Percentiles rank a stretch among this genome's conserved stretches.
These are phyloP conservation scores for Amblyteles armatorius DNA, from an alignment of 2,888 invertebrate genomes.

Conservation along the genomic window DNA sequence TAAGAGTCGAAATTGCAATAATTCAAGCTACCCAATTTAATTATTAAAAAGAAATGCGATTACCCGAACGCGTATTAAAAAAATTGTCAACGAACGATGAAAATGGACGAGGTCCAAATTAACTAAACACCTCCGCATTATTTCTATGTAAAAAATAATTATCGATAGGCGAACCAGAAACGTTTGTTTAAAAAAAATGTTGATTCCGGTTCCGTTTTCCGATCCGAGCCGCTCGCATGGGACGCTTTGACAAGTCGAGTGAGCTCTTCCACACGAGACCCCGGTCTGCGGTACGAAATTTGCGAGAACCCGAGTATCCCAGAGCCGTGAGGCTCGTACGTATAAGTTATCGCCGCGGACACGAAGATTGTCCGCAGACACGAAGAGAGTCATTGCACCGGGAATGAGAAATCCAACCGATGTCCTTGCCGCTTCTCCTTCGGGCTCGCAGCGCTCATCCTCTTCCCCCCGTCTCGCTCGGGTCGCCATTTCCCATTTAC, in stretches of 20 bases:
- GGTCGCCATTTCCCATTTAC: not conserved
- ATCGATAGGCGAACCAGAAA: not conserved
- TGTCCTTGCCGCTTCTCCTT: conserved; percentile 38
- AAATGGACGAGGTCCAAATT: too few species aligned
- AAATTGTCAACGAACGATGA: too few species aligned
- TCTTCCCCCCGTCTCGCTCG: not conserved
- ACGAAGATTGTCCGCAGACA: conserved; percentile 62
- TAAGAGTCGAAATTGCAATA: too few species aligned
- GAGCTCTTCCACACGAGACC: not conserved
- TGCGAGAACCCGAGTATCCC: not conserved
- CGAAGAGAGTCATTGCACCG: conserved; percentile 43
- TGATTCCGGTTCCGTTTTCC: not conserved
- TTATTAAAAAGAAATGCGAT: too few species aligned
- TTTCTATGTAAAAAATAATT: not conserved
- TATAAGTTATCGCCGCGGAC: conserved; percentile 56
- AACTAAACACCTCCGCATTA: too few species aligned
- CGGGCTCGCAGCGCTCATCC: not conserved
- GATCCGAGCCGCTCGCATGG: not conserved
- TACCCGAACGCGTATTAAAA: too few species aligned
- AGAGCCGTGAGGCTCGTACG: conserved; percentile 47
- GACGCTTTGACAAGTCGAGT: not conserved
- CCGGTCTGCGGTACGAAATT: not conserved
- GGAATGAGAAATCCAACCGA: conserved; percentile 19
- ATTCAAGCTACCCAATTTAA: too few species aligned
- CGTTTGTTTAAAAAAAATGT: not conserved